These are phyloP conservation scores for Sylvia atricapilla DNA, from an alignment of 2,113 vertebrate genomes.

Conservation along the genomic window DNA sequence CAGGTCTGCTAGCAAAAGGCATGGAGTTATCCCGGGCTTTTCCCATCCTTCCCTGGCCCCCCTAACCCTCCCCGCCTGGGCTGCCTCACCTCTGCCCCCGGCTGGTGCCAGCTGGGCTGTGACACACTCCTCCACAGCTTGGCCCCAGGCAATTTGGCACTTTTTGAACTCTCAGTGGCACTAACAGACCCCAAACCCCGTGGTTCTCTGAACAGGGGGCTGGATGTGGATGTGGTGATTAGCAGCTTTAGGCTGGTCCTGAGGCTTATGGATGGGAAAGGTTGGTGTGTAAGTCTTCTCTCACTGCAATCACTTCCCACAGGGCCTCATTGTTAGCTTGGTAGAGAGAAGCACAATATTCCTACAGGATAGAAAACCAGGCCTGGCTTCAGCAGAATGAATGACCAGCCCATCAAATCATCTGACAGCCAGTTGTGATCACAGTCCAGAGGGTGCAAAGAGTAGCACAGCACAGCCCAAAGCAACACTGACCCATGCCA, in stretches of 20 bases:
- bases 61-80: background rate
- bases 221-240: background rate
- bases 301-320: background rate
- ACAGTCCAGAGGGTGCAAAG: background rate
- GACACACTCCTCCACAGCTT: background rate
- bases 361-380: background rate
- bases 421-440: background rate
- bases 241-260: background rate
- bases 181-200: background rate
- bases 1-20: background rate
- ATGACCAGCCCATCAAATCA: background rate
- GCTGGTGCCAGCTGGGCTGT: background rate
- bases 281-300: background rate
- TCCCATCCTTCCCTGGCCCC: background rate
- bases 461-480: background rate
- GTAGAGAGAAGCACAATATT: background rate
- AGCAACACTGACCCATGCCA: background rate
- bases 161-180: background rate
- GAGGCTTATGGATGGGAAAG: background rate
- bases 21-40: fast-evolving
- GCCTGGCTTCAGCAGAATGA: background rate
- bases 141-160: background rate
- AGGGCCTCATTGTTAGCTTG: background rate
- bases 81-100: background rate
- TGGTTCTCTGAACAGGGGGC: background rate